These are phyloP conservation scores for Amiota communis DNA, from an alignment of 2,888 invertebrate species.

Conservation along the genomic window DNA sequence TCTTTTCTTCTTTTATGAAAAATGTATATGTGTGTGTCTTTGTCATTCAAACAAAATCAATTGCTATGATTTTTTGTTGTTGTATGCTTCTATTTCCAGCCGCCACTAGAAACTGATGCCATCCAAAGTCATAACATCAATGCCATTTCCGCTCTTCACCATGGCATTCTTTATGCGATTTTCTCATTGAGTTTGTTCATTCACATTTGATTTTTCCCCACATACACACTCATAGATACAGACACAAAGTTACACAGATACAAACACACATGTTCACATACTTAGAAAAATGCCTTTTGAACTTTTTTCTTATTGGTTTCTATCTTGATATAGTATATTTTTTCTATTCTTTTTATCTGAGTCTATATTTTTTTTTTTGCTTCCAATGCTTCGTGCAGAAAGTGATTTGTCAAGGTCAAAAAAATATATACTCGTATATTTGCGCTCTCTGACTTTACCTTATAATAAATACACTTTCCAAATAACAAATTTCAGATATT, in stretches of 20 bases:
- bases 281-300: too few species aligned
- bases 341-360: conserved; percentile 3
- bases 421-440: conserved; percentile 52
- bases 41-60: conserved; percentile 52
- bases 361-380: conserved; percentile 20
- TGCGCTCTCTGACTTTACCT: conserved; percentile 22
- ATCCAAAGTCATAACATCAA: conserved; percentile 8
- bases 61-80: conserved; percentile 61
- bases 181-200: conserved; percentile 25
- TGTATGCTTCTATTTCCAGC: conserved; percentile 28
- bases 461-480: background rate
- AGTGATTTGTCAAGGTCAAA: conserved; percentile 62
- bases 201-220: conserved; percentile 19
- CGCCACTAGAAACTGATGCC: conserved; percentile 16
- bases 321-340: conserved; percentile 11
- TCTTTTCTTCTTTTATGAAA: background rate
- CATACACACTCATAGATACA: background rate
- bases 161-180: background rate
- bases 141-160: background rate
- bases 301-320: background rate
- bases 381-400: conserved; percentile 41
- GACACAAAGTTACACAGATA: too few species aligned
- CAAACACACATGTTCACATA: too few species aligned
- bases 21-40: conserved; percentile 14
- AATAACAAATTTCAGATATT: background rate